Evolutionary conservation across 2,797 vertebrate species (phyloP), one percentile per base, ranked within the genome.

Genomic region (Varecia variegata): DNA sequence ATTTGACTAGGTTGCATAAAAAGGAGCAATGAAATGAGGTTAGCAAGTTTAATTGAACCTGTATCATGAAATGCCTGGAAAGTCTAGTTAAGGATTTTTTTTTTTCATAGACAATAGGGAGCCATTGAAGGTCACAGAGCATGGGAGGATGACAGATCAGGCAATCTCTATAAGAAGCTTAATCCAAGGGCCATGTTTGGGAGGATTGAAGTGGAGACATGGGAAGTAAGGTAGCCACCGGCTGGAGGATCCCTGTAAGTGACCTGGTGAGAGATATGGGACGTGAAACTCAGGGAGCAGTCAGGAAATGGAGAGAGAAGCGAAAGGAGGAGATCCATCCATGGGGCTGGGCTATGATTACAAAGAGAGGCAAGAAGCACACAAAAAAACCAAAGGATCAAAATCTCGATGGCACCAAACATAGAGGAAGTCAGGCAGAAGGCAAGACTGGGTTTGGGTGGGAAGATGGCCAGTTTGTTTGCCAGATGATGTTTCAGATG

Each of bases 221-320:
- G 1, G 30, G 27, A n/a, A 45, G 13, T 0, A 35, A 35, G 12
- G 25, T 0, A 56, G 32, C 15, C 47, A 47, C 47, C 0, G n/a
- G 20, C 18, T 71, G 5, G 6, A 65, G n/a, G 70, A 45, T 58
- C 50, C 54, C 54, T 27, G 14, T 52, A 30, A 38, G 43, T n/a
- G 30, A 40, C 18, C 14, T 23, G 43, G 13, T 21, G 32, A 82
- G 32, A 15, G 18, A 32, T 13, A 21, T 10, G 52, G 23, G 50
- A 54, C 12, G 0, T 25, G 56, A 92, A 50, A 58, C 45, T 32
- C 38, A 1, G 7, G 60, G 6, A 38, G 32, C 32, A 62, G 32
- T 11, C 60, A 17, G 43, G 5, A 8, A 40, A 71, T 2, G 67
- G 62, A 87, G 20, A n/a, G 0, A 9, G 38, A 68, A 73, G 2